phyloP scores from a whole-genome alignment of 1,140 invertebrate species.

The Tetramorium simillimum region DNA sequence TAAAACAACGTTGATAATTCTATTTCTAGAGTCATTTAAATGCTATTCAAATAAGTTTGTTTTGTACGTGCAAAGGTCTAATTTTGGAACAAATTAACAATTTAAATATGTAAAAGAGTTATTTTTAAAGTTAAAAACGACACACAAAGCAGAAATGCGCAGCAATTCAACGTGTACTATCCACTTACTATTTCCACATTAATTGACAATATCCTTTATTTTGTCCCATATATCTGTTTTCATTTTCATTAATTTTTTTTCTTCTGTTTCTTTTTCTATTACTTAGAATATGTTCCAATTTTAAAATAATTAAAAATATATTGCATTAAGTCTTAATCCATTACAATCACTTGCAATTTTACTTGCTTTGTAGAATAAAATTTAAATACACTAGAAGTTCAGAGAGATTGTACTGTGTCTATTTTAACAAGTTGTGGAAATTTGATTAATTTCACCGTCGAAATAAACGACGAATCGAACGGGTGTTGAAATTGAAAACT shows the following conservation, averaged over 20 bases:
- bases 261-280: not conserved
- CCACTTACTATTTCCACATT: not conserved
- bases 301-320: slow-evolving; percentile 3
- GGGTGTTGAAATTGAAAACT: slow-evolving; percentile 8
- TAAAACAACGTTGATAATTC: not conserved
- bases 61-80: not conserved
- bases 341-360: not conserved
- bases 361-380: not conserved
- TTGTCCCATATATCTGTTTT: not conserved
- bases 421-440: slow-evolving; percentile 21
- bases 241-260: not conserved
- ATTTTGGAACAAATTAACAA: not conserved
- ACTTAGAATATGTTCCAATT: not conserved
- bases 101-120: not conserved
- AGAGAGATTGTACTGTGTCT: not conserved
- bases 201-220: not conserved
- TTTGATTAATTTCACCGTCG: not conserved
- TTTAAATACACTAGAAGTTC: not conserved
- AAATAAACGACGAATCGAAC: slow-evolving; percentile 1
- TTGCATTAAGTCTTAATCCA: not conserved
- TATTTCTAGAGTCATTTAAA: not conserved
- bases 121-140: not conserved
- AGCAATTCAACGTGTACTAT: not conserved
- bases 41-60: not conserved
- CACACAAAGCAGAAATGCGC: not conserved